A percentile compares a stretch with the other conserved stretches of the same genome.
These are phyloP conservation scores for Oreortyx pictus DNA, from an alignment of 2,797 vertebrate species.

Conservation along the genomic window DNA sequence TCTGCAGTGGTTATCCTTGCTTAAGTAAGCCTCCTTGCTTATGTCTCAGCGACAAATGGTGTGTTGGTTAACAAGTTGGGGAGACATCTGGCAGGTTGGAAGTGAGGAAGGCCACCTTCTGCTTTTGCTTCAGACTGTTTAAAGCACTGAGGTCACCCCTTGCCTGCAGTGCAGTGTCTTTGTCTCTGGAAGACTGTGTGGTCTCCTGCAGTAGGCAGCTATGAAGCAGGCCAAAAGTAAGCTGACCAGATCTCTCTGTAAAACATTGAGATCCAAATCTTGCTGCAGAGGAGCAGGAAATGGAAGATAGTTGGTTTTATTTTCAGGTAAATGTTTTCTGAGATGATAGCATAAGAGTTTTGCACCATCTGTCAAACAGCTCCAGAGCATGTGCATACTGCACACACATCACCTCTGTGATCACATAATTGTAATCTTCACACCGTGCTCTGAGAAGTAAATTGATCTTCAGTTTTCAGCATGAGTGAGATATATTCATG, in stretches of 20 bases:
- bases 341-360: slow-evolving; percentile 16
- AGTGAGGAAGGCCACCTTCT: neutral
- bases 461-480: neutral
- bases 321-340: slow-evolving; percentile 44
- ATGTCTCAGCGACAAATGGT: neutral
- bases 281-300: slow-evolving; percentile 18
- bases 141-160: neutral
- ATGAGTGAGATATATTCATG: neutral
- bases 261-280: neutral
- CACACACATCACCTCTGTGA: neutral
- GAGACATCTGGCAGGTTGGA: slow-evolving; percentile 6
- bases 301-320: slow-evolving; percentile 11
- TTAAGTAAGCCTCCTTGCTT: slow-evolving; percentile 30
- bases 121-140: neutral
- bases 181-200: neutral
- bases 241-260: neutral
- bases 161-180: neutral
- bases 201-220: neutral
- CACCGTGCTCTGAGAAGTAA: neutral
- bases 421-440: slow-evolving; percentile 27
- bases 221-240: neutral
- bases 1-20: neutral
- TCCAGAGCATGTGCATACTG: neutral
- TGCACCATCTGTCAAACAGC: slow-evolving; percentile 38
- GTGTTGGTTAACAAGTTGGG: neutral